Evolutionary conservation across 2,113 vertebrate genomes (phyloP).

Genomic region (Oncorhynchus mykiss): DNA sequence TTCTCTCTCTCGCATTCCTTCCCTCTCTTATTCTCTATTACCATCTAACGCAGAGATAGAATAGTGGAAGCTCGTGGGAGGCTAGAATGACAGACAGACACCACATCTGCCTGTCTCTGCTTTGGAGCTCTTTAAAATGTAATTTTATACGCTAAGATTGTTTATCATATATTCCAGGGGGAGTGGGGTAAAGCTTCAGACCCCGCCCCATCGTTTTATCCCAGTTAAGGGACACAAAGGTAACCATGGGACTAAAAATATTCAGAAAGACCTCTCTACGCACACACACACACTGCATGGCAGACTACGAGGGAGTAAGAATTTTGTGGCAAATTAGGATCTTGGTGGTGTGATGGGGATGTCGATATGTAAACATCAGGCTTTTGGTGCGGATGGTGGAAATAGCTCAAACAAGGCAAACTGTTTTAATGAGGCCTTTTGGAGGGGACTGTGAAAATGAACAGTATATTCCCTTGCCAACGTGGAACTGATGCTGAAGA

Average conservation of each 20-base stretch:
- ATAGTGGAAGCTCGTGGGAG: slow-evolving; percentile 20
- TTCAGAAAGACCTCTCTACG: not conserved
- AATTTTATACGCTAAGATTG: slow-evolving; percentile 26
- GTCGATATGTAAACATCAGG: slow-evolving; percentile 40
- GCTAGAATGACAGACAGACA: slow-evolving; percentile 18
- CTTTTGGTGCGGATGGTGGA: not conserved
- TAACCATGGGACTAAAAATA: not conserved
- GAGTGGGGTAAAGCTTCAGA: no score
- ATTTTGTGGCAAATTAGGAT: slow-evolving; percentile 36
- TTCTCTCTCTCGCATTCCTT: slow-evolving; percentile 14
- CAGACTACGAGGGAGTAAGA: slow-evolving; percentile 24
- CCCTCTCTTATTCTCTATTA: slow-evolving; percentile 6
- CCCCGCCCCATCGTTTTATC: no score
- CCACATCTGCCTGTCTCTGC: not conserved
- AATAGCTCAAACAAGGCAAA: not conserved
- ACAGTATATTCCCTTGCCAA: no score
- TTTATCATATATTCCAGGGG: slow-evolving; percentile 14
- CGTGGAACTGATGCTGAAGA: no score
- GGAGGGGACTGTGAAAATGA: slow-evolving; percentile 13
- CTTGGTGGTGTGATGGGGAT: slow-evolving; percentile 32
- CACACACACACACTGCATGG: not conserved
- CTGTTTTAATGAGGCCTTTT: slow-evolving; percentile 8
- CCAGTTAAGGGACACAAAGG: not conserved
- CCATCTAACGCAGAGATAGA: slow-evolving; percentile 14
- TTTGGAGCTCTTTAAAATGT: slow-evolving; percentile 9